These are phyloP conservation scores for Mactromeris polynyma DNA, from an alignment of 2,888 invertebrate species.

Conservation along the genomic window DNA sequence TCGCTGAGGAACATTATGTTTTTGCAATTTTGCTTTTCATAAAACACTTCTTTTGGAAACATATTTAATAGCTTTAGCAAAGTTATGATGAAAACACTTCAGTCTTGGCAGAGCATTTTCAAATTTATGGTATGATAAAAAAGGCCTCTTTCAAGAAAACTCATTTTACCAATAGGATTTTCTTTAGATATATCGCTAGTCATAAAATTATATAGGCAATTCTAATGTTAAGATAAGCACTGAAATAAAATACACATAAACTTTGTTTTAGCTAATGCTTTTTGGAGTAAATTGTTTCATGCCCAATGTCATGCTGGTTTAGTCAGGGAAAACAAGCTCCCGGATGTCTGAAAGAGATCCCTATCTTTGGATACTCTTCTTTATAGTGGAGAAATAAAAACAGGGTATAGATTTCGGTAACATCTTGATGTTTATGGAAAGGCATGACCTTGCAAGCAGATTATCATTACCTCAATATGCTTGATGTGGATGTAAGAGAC, in stretches of 20 bases:
- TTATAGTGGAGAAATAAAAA: background rate
- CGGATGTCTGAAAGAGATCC: background rate
- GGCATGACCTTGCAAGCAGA: background rate
- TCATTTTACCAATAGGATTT: conserved; percentile 35
- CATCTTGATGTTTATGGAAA: background rate
- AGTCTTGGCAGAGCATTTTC: conserved; percentile 27
- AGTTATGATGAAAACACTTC: conserved; percentile 22
- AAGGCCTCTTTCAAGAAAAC: conserved; percentile 22
- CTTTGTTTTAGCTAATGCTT: conserved; percentile 32
- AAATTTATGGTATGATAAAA: conserved; percentile 20
- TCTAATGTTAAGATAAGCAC: conserved; percentile 37
- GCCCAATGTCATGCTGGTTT: conserved; percentile 30
- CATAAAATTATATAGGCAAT: conserved; percentile 41
- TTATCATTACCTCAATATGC: background rate
- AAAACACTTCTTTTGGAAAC: conserved; percentile 16
- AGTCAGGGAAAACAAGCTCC: conserved; percentile 5
- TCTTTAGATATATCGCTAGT: conserved; percentile 22
- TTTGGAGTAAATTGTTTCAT: conserved; percentile 24
- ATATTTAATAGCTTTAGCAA: conserved; percentile 2
- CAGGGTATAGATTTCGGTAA: background rate
- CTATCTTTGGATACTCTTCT: conserved; percentile 16
- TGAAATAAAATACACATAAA: conserved; percentile 38
- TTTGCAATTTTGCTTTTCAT: background rate
- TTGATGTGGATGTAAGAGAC: background rate
- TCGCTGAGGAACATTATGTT: background rate